These are phyloP conservation scores for Actinopyga echinites DNA, from an alignment of 53 echinoderm and acorn worm species.

Conservation along the genomic window DNA sequence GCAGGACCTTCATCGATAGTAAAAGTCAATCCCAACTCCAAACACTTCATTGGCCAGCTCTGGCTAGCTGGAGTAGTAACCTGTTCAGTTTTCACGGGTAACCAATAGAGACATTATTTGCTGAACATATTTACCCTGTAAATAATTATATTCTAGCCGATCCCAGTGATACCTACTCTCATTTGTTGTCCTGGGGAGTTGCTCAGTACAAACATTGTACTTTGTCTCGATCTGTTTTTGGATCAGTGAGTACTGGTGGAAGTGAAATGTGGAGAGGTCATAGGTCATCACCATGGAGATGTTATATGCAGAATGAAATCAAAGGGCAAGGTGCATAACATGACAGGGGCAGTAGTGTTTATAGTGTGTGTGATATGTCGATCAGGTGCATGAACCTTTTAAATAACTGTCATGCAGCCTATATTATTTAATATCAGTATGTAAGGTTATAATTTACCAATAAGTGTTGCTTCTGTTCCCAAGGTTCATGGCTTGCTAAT, in stretches of 20 bases:
- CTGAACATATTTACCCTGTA: slow-evolving; percentile 8
- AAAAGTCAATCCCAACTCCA: too few relatives aligned
- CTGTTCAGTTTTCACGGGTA: slow-evolving; percentile 1
- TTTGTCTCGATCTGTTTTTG: not conserved
- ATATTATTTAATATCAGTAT: too few relatives aligned
- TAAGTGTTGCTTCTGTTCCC: too few relatives aligned
- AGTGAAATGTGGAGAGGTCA: not conserved
- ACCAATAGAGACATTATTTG: slow-evolving; percentile 29
- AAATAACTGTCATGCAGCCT: too few relatives aligned
- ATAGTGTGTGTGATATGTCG: too few relatives aligned
- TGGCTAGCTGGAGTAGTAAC: too few relatives aligned
- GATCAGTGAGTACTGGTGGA: not conserved
- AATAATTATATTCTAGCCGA: not conserved
- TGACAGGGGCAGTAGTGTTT: not conserved
- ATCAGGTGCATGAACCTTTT: too few relatives aligned
- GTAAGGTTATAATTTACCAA: too few relatives aligned
- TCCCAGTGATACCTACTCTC: not conserved
- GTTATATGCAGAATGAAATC: not conserved
- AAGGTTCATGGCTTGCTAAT: too few relatives aligned
- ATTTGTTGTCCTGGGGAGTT: not conserved
- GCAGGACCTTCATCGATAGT: too few relatives aligned
- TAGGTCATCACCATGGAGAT: slow-evolving; percentile 1
- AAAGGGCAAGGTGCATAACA: not conserved
- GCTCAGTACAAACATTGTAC: not conserved
- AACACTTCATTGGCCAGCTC: too few relatives aligned